A percentile compares a stretch with the other conserved stretches of the same genome.
Evolutionary conservation across 2,888 invertebrate genomes (phyloP).

Genomic region (Saturnia japonica): DNA sequence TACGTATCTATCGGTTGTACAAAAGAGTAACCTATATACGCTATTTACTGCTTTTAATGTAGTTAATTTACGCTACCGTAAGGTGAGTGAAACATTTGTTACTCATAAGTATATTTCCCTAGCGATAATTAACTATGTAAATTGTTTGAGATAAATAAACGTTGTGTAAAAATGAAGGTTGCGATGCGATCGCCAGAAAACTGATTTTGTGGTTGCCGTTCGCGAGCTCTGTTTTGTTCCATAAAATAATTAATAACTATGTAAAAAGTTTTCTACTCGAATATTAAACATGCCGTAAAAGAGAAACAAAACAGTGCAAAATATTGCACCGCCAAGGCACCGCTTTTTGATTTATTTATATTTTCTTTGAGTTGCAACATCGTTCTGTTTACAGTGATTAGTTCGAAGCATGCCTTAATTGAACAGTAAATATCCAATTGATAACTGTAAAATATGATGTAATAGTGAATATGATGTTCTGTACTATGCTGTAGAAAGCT

Average conservation of each 20-base stretch:
- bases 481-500: not conserved
- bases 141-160: not conserved
- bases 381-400: constrained; percentile 49
- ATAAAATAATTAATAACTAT: too few species aligned
- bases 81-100: not conserved
- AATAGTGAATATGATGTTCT: not conserved
- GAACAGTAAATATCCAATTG: constrained; percentile 1
- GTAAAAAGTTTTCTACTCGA: too few species aligned
- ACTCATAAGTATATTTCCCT: not conserved
- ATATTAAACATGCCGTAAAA: constrained; percentile 14
- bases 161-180: constrained; percentile 18
- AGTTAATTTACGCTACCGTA: not conserved
- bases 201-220: constrained; percentile 66
- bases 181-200: constrained; percentile 57
- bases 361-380: constrained; percentile 67
- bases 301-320: constrained; percentile 62
- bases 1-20: too few species aligned
- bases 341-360: constrained; percentile 58
- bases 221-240: constrained; percentile 69
- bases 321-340: constrained; percentile 70
- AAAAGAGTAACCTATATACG: too few species aligned
- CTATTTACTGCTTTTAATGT: not conserved
- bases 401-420: constrained; percentile 34
- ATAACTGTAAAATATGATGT: not conserved
- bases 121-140: not conserved